phyloP scores from a whole-genome alignment of 2,113 vertebrate genomes.

The Zingel zingel region DNA sequence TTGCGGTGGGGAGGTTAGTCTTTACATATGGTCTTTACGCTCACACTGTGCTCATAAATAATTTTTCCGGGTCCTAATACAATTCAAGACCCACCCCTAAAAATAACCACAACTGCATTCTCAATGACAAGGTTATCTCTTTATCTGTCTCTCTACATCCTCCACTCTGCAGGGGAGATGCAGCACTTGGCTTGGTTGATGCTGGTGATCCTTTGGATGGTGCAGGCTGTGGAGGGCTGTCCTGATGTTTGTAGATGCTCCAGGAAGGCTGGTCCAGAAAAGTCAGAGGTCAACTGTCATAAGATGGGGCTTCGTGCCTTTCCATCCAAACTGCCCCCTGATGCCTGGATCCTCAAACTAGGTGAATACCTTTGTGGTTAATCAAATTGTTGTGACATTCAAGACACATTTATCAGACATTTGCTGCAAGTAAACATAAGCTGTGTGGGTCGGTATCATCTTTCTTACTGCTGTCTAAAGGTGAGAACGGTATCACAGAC shows the following conservation, averaged over 20 bases:
- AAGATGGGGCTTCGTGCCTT: conserved; percentile 74
- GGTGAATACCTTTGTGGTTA: conserved; percentile 51
- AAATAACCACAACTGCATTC: neutral
- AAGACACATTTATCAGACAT: conserved; percentile 4
- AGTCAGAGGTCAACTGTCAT: conserved; percentile 82
- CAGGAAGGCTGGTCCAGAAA: conserved; percentile 64
- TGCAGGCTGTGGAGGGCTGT: conserved; percentile 62
- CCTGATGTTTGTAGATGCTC: conserved; percentile 79
- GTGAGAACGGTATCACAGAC: conserved; percentile 81
- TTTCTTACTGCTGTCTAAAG: conserved; percentile 50
- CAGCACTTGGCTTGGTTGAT: conserved; percentile 44
- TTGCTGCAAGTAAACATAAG: neutral
- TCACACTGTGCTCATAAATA: no score
- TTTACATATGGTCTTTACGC: no score
- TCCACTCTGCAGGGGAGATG: conserved; percentile 59
- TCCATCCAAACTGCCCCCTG: conserved; percentile 76
- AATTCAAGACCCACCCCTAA: no score
- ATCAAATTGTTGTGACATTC: neutral
- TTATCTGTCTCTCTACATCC: neutral
- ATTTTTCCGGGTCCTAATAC: no score
- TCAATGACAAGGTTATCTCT: neutral
- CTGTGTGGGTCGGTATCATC: neutral
- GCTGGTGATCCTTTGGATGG: conserved; percentile 61
- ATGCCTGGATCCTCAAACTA: conserved; percentile 84
- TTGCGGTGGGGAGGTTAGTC: no score